Evolutionary conservation across 1,140 invertebrate species (phyloP), one percentile per base, ranked within the genome.

Genomic region (Nomia melanderi): DNA sequence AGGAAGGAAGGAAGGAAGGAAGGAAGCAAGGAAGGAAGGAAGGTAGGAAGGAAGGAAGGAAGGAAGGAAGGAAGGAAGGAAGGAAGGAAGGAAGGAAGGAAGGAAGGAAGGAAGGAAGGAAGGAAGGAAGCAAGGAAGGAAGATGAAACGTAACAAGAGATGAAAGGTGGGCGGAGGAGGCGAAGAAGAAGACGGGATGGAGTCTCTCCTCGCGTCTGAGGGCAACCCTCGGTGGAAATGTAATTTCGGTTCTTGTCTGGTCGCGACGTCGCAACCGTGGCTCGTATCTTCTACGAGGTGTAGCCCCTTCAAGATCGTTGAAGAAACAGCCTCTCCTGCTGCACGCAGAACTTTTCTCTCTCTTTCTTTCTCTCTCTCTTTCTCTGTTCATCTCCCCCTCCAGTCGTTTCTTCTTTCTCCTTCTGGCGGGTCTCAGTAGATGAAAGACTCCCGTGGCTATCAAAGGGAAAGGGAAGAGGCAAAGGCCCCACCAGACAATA

Each of bases 371-470:
- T 69, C 66, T 53, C 39, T 7, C 11, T 71, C 44, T 23, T 36
- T 9, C 14, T 59, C 1, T 27, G 9, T 27, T 25, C 25, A 25
- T 31, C n/a, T 33, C 29, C 12, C 31, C n/a, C 39, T 25, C 17
- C n/a, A n/a, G n/a, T n/a, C n/a, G n/a, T n/a, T 23, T 23, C 2
- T 20, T 44, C 12, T 44, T 17, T 17, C 41, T 44, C 41, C 12
- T 12, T 4, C 12, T 33, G 77, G 54, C 54, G 53, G 39, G 72
- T 67, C 57, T n/a, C 71, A 47, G 25, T 41, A 79, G 77, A 79
- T 75, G 77, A 79, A 79, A 75, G 77, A 56, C 77, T 75, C 71
- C 73, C 57, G 63, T 79, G 54, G 60, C 64, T 79, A 75, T 79
- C 63, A 75, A 75, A 79, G 56, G 64, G 77, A 75, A 62, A 75